Evolutionary conservation across 2,113 vertebrate genomes (phyloP).

Genomic region (Peromyscus maniculatus): DNA sequence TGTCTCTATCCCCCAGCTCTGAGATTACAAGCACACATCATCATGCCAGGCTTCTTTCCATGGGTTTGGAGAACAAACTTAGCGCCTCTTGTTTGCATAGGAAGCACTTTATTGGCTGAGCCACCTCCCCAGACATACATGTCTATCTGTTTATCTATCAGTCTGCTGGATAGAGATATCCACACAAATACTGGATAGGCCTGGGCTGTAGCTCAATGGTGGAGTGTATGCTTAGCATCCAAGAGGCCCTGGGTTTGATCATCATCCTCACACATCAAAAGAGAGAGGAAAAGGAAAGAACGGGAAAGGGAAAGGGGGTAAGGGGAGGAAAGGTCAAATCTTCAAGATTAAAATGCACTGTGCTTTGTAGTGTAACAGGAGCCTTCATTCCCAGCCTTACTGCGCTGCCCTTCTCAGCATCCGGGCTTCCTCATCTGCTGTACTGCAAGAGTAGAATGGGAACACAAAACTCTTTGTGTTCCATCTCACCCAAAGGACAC

Average conservation of each 20-base stretch:
- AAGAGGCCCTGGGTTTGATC: not conserved
- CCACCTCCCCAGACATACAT: not conserved
- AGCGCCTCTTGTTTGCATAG: not conserved
- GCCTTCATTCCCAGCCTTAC: not conserved
- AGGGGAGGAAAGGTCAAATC: too few species aligned
- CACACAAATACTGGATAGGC: not conserved
- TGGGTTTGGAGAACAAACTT: not conserved
- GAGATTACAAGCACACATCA: not conserved
- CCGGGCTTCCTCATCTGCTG: not conserved
- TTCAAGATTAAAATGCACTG: not conserved
- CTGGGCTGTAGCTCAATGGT: not conserved
- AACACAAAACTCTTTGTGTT: not conserved
- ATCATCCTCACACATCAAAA: not conserved
- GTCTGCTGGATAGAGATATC: too few species aligned
- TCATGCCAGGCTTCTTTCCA: not conserved
- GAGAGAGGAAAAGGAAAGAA: not conserved
- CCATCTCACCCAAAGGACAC: too few species aligned
- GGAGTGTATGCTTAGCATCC: not conserved
- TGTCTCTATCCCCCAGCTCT: not conserved
- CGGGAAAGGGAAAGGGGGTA: not conserved
- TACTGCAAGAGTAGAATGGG: not conserved
- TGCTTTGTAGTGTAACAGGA: rapidly evolving
- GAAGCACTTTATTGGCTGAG: not conserved
- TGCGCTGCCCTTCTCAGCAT: not conserved
- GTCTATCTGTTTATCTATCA: not conserved